Base-by-base conservation (phyloP, 2,888 invertebrate genomes). In the Cynaeus angustus region DNA sequence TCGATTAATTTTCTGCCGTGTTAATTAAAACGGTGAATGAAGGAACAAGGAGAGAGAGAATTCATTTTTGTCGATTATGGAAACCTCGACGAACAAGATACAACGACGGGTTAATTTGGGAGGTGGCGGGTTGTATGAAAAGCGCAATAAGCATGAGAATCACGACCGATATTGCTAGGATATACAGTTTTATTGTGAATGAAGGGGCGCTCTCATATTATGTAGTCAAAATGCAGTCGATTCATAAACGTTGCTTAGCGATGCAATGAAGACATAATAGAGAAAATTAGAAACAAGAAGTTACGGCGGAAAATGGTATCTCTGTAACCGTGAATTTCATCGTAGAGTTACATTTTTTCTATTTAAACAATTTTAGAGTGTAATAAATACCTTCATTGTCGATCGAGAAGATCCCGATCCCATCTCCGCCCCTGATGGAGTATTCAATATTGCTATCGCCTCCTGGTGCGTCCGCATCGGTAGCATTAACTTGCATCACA, bases 391-490 rank as follows among this genome's bases (percentile, higher is more conserved):
- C 97, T 87, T 92, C 89, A 80, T 91, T 91, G 83, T 97, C 97
- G 72, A 99, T 94, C 77, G 93, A 90, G 88, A 99, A 99, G 76
- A 94, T 90, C 21, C 98, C 97, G 80, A 97, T 89, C 38, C 98
- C 98, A 81, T 94, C 92, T 50, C 98, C 98, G 56, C 92, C 95
- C 41, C 93, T 88, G 76, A 97, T 92, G 78, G 93, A 94, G 87
- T 97, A 98, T 64, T 91, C 90, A 68, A 98, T 89, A 75, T 92
- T 90, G 61, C 94, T 92, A 85, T 96, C 94, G 28, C 92, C 91
- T 13, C 94, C 94, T 7, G 91, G 89, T 16, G 92, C 88, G 86
- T 97, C 97, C 0, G 89, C 89, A 85, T 98, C 97, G 21, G 87
- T 87, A 9, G 97, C 97, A 13, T 88, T 88, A 45, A 96, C 91